A percentile compares a stretch with the other conserved stretches of the same genome.
Evolutionary conservation across 2,113 vertebrate genomes (phyloP).

Genomic region (Micronycteris hirsuta): DNA sequence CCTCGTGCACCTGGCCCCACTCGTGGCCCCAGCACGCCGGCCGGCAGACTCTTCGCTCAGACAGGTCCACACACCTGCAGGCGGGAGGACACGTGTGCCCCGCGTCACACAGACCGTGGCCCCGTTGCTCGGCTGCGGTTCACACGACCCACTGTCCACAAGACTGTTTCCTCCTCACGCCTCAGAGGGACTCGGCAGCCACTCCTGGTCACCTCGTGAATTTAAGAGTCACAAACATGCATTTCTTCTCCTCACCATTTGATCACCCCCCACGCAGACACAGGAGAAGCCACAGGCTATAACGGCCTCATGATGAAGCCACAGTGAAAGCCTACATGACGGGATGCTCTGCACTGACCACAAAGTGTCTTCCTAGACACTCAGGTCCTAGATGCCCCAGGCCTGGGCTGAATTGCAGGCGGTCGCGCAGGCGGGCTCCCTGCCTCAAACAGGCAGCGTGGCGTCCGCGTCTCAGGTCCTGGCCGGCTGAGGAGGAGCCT

Average conservation of each 20-base stretch:
- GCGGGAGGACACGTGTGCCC: neutral
- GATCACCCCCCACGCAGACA: neutral
- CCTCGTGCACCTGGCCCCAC: neutral
- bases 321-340: neutral
- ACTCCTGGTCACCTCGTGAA: neutral
- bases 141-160: neutral
- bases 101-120: neutral
- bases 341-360: neutral
- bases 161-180: neutral
- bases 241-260: neutral
- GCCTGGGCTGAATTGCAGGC: neutral
- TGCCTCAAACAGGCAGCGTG: rapidly evolving
- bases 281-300: neutral
- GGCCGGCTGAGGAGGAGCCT: no score
- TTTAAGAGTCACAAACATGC: neutral
- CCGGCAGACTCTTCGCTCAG: neutral
- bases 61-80: neutral
- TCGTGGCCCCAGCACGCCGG: neutral
- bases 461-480: no score
- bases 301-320: neutral
- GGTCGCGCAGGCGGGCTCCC: neutral
- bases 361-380: neutral
- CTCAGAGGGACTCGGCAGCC: neutral
- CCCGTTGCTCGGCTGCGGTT: neutral
- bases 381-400: neutral